phyloP scores from a whole-genome alignment of 2,888 invertebrate genomes.

The Drosophila pseudotakahashii region DNA sequence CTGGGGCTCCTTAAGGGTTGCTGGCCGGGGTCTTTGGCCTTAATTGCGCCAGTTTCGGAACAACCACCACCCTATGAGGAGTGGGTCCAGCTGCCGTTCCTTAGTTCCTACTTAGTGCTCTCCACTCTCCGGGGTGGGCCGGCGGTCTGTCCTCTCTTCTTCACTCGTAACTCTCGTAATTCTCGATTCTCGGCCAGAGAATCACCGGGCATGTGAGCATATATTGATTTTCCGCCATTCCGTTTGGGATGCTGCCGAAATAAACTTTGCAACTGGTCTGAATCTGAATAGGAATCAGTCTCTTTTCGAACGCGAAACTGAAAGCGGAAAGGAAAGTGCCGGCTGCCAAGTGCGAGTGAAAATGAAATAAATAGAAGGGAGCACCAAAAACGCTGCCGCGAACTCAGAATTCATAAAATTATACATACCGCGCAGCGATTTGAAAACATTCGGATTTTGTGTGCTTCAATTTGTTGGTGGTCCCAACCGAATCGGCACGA shows the following conservation, averaged over 20 bases:
- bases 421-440: slow-evolving; percentile 66
- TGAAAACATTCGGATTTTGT: slow-evolving; percentile 68
- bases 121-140: slow-evolving; percentile 25
- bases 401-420: slow-evolving; percentile 65
- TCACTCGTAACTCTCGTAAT: slow-evolving; percentile 1
- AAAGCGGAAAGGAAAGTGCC: slow-evolving; percentile 13
- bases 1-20: slow-evolving; percentile 54
- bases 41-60: slow-evolving; percentile 60
- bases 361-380: slow-evolving; percentile 32
- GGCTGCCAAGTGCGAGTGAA: slow-evolving; percentile 10
- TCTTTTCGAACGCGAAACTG: slow-evolving; percentile 64
- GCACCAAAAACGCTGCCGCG: slow-evolving; percentile 13
- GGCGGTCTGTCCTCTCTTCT: slow-evolving; percentile 12
- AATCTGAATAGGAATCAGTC: slow-evolving; percentile 47
- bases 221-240: slow-evolving; percentile 65
- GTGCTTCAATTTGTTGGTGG: slow-evolving; percentile 43
- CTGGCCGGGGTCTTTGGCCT: slow-evolving; percentile 66
- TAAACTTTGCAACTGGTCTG: slow-evolving; percentile 61
- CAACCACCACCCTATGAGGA: slow-evolving; percentile 44
- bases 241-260: slow-evolving; percentile 69
- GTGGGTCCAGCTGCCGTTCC: slow-evolving; percentile 34
- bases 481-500: slow-evolving; percentile 32
- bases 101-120: not conserved
- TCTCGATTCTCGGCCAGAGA: slow-evolving; percentile 11
- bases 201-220: slow-evolving; percentile 18